Evolutionary conservation across 2,888 invertebrate species (phyloP), one percentile per base, ranked within the genome.

Genomic region (Chrysina gloriosa): DNA sequence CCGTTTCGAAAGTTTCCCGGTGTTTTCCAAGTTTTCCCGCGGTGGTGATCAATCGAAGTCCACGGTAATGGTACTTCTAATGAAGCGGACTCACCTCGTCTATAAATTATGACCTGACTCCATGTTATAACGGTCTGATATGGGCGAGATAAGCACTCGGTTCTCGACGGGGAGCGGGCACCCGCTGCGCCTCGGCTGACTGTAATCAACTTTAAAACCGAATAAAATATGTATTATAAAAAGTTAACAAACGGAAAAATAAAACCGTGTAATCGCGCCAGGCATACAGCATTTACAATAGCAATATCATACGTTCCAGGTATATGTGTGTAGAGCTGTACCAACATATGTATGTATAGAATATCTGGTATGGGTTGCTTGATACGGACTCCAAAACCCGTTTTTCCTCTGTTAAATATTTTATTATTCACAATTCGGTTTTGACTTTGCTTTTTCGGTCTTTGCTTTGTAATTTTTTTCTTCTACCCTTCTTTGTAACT

Each of bases 101-200:
- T 82, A 84, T 84, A 84, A 84, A 84, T 84, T 83, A 84, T 81
- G 80, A 76, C 79, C 79, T 78, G 81, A 81, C 82, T 83, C 81
- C 82, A 82, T 82, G 83, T 81, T 81, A 82, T 82, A 83, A 82
- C 83, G 83, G 83, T 83, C 80, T 79, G 84, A 83, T 83, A 83
- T 81, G 83, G 83, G 82, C 82, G 79, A 82, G 82, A 83, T 83
- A 83, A 83, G 82, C 82, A 81, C 82, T 82, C 79, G 80, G 80
- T 81, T 78, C 79, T 76, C 83, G 75, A 79, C 82, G 81, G 83
- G 83, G 81, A 81, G 80, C 79, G 76, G 74, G 74, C 80, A 79
- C 79, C 83, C 81, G 79, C 82, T 79, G 79, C 78, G 77, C 75
- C 77, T 76, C 73, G 74, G 81, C 80, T 79, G 81, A 78, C 80